Evolutionary conservation across 2,113 vertebrate genomes (phyloP).

Genomic region (Carollia perspicillata): DNA sequence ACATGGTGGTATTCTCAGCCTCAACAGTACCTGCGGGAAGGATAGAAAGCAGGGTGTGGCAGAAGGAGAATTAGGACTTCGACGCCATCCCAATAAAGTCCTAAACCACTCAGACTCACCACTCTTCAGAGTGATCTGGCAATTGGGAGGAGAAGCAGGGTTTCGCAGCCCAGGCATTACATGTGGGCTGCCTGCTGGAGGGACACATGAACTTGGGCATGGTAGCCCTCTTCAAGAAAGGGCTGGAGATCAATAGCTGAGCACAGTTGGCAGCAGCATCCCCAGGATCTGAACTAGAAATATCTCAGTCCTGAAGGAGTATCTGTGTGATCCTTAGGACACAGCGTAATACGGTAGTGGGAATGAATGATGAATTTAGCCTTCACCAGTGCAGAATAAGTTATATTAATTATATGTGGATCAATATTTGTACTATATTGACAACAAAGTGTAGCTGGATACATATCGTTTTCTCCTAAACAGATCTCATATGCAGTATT

Average conservation of each 20-base stretch:
- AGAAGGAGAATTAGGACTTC: background rate
- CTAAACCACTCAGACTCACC: background rate
- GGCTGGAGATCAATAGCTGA: background rate
- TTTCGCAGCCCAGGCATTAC: background rate
- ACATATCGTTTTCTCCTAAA: background rate
- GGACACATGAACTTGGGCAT: background rate
- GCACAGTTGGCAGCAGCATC: background rate
- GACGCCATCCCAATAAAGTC: background rate
- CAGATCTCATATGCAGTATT: background rate
- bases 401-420: background rate
- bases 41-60: background rate
- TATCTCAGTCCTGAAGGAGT: background rate
- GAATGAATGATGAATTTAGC: background rate
- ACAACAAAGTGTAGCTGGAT: background rate
- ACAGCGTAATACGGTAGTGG: background rate
- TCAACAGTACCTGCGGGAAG: background rate
- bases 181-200: background rate
- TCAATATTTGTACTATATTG: background rate
- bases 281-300: background rate
- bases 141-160: background rate
- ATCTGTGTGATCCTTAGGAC: background rate
- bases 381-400: background rate
- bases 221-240: background rate
- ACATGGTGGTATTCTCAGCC: background rate
- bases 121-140: background rate